Conservation (phyloP, 2,888 invertebrate genomes). For the Anagyrus pseudococci region DNA sequence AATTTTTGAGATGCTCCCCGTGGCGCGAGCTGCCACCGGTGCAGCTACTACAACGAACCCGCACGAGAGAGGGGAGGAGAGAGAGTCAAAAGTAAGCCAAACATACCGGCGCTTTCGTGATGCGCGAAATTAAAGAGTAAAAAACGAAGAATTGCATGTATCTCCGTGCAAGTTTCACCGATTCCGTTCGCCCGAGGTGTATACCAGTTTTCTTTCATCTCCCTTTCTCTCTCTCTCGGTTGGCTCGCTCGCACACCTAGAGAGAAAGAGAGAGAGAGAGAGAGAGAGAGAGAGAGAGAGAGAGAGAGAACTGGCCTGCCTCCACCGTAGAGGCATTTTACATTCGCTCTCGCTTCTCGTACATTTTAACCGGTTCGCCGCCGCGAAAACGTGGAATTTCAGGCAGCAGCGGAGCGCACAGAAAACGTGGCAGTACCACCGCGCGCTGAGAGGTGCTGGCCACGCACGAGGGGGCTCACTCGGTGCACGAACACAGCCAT, state of each 20-base stretch:
- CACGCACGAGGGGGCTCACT: no score
- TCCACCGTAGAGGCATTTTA: constrained; percentile 4
- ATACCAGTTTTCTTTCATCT: no score
- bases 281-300: neutral
- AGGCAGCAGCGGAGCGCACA: constrained; percentile 4
- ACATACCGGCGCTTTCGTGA: constrained; percentile 26
- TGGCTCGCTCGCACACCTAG: neutral
- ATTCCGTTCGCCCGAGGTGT: no score
- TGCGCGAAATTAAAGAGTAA: constrained; percentile 25
- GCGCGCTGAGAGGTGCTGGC: no score
- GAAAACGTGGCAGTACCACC: neutral
- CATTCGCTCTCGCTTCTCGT: constrained; percentile 25
- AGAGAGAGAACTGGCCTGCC: neutral
- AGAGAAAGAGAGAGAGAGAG: neutral
- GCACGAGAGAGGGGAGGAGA: neutral
- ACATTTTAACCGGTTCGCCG: constrained; percentile 34
- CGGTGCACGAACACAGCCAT: no score
- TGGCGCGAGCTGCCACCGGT: neutral
- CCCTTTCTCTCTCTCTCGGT: constrained; percentile 1
- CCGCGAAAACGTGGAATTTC: constrained; percentile 26
- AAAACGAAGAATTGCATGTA: constrained; percentile 7
- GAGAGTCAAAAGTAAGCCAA: constrained; percentile 11
- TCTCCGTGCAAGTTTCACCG: neutral
- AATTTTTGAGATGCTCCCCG: constrained; percentile 7
- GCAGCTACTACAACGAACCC: no score